A percentile compares a stretch with the other conserved stretches of the same genome.
Conservation (phyloP, 2,888 invertebrate species). For the Drosophila quasianomalipes region DNA sequence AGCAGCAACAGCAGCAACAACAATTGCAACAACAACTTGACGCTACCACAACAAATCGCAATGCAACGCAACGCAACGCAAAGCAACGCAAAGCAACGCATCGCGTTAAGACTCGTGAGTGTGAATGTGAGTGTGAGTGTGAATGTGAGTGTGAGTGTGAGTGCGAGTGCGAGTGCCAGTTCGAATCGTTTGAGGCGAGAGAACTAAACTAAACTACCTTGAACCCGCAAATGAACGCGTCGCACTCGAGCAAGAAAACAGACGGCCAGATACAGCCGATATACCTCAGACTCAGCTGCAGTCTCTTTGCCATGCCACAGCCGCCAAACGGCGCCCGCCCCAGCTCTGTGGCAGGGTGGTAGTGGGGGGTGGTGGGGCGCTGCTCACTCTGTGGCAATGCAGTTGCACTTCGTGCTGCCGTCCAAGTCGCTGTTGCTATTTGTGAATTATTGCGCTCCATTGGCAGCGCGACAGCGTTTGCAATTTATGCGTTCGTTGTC, state of each 20-base stretch:
- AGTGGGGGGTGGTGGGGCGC: neutral
- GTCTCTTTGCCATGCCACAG: neutral
- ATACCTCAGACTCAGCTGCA: slow-evolving; percentile 17
- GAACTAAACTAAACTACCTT: slow-evolving; percentile 78
- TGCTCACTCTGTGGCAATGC: slow-evolving; percentile 35
- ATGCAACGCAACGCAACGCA: slow-evolving; percentile 8
- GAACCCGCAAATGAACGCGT: slow-evolving; percentile 67
- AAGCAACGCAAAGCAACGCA: slow-evolving; percentile 16
- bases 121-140: neutral
- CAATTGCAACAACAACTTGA: slow-evolving; percentile 10
- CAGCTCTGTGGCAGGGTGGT: neutral
- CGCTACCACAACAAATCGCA: slow-evolving; percentile 38
- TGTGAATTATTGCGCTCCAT: slow-evolving; percentile 79
- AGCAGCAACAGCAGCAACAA: slow-evolving; percentile 18
- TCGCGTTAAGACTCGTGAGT: slow-evolving; percentile 25
- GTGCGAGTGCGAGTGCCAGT: slow-evolving; percentile 19
- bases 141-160: neutral
- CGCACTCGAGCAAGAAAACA: slow-evolving; percentile 31
- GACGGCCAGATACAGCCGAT: slow-evolving; percentile 38
- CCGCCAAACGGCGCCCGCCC: slow-evolving; percentile 22
- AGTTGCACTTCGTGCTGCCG: slow-evolving; percentile 60
- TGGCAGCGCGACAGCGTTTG: slow-evolving; percentile 74
- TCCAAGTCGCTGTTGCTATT: slow-evolving; percentile 63
- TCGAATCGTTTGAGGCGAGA: slow-evolving; percentile 45
- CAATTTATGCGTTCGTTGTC: slow-evolving; percentile 80